These are phyloP conservation scores for Noctua comes DNA, from an alignment of 2,888 invertebrate genomes.

Conservation along the genomic window DNA sequence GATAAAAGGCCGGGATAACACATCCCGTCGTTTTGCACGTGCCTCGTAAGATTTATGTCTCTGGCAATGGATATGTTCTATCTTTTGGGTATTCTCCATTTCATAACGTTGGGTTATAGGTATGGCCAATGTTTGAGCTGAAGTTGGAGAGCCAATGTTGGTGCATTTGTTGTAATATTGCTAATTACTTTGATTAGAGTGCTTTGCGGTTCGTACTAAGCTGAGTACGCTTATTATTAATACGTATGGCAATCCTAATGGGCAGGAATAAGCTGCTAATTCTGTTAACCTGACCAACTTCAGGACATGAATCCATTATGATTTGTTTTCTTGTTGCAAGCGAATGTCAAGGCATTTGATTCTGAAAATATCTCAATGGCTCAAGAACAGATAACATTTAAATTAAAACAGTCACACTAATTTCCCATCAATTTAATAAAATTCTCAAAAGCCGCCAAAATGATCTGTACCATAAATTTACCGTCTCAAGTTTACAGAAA, in stretches of 20 bases:
- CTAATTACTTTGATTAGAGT: conserved; percentile 16
- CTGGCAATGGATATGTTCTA: conserved; percentile 58
- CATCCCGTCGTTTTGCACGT: conserved; percentile 65
- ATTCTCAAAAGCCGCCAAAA: conserved; percentile 2
- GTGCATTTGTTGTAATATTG: not conserved
- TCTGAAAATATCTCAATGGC: not conserved
- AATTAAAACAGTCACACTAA: not conserved
- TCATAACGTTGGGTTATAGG: conserved; percentile 31
- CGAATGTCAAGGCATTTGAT: not conserved
- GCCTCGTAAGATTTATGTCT: conserved; percentile 63
- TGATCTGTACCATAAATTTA: conserved; percentile 46
- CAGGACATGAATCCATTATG: not conserved
- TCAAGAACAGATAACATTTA: no score
- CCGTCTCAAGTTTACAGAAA: conserved; percentile 45
- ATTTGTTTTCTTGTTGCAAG: not conserved
- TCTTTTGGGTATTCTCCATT: conserved; percentile 46
- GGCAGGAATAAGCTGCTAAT: not conserved
- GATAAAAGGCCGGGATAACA: conserved; percentile 70
- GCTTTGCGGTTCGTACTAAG: not conserved
- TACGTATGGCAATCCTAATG: not conserved
- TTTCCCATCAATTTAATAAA: not conserved
- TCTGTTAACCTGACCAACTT: not conserved
- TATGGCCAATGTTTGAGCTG: conserved; percentile 3
- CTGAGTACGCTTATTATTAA: not conserved
- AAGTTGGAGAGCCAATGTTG: conserved; percentile 17